Conservation (phyloP, 2,113 vertebrate genomes). For the Neopipo cinnamomea region DNA sequence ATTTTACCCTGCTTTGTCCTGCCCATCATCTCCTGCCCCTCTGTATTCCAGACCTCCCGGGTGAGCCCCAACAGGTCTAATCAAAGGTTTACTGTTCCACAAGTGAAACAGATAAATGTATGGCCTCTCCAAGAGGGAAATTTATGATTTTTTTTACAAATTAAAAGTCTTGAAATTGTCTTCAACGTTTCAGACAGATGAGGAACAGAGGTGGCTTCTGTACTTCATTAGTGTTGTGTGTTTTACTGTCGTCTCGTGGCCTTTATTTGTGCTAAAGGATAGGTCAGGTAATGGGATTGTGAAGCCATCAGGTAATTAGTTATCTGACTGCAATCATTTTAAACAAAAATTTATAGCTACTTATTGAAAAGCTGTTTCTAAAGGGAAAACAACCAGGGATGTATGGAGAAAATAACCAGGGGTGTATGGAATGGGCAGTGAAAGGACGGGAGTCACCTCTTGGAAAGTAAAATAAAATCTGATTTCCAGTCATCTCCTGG, state of each 20-base stretch:
- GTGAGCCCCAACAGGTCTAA: neutral
- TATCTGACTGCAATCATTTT: neutral
- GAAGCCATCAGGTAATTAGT: constrained; percentile 45
- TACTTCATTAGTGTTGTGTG: neutral
- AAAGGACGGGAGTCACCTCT: rapidly evolving
- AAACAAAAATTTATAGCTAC: neutral
- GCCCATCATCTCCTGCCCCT: neutral
- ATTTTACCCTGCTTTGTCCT: neutral
- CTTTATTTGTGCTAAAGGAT: constrained; percentile 5
- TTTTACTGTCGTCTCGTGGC: neutral
- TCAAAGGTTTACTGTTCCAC: neutral
- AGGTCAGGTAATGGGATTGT: constrained; percentile 26
- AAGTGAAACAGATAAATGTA: neutral
- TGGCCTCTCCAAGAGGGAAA: neutral
- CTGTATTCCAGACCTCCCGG: neutral
- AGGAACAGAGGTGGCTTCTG: neutral
- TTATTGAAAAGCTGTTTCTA: neutral
- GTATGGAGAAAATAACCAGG: neutral
- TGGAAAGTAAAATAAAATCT: neutral
- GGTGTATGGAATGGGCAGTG: neutral
- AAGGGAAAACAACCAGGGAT: neutral
- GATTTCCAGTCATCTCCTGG: neutral
- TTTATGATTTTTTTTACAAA: neutral
- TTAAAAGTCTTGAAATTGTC: neutral
- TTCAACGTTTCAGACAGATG: neutral